Evolutionary conservation across 1,140 invertebrate species (phyloP).

Genomic region (Macrobrachium nipponense): DNA sequence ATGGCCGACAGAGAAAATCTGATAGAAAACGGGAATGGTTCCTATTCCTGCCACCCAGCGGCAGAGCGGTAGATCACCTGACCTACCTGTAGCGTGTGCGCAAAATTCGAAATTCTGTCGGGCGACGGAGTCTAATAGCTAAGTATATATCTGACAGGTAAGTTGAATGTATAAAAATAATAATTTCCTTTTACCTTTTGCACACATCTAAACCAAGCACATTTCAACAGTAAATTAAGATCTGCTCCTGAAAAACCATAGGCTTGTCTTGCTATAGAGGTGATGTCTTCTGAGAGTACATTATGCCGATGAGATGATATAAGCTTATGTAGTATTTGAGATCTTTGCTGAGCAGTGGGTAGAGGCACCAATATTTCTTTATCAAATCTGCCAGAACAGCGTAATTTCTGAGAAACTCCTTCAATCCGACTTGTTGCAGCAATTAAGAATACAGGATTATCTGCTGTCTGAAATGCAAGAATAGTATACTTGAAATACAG

Average conservation of each 20-base stretch:
- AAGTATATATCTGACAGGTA: too few species aligned
- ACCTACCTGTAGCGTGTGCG: too few species aligned
- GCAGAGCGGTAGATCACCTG: too few species aligned
- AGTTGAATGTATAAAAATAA: background rate
- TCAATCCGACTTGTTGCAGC: slow-evolving; percentile 96
- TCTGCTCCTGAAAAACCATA: slow-evolving; percentile 56
- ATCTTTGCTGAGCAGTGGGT: slow-evolving; percentile 79
- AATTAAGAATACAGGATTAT: slow-evolving; percentile 28
- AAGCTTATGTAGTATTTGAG: slow-evolving; percentile 76
- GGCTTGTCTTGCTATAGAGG: slow-evolving; percentile 23
- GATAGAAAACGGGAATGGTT: too few species aligned
- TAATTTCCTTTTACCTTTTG: background rate
- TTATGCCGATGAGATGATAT: slow-evolving; percentile 23
- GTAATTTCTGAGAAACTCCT: slow-evolving; percentile 86
- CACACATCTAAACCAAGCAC: slow-evolving; percentile 36
- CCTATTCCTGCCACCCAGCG: too few species aligned
- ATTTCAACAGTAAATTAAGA: slow-evolving; percentile 34
- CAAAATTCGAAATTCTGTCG: too few species aligned
- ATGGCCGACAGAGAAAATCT: too few species aligned
- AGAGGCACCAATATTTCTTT: slow-evolving; percentile 88
- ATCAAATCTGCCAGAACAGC: slow-evolving; percentile 88
- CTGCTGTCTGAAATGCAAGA: slow-evolving; percentile 4
- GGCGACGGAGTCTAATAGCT: too few species aligned
- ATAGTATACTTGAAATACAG: background rate
- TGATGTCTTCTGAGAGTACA: background rate